phyloP scores from a whole-genome alignment of 2,888 invertebrate species.

The Coelinius sp. region DNA sequence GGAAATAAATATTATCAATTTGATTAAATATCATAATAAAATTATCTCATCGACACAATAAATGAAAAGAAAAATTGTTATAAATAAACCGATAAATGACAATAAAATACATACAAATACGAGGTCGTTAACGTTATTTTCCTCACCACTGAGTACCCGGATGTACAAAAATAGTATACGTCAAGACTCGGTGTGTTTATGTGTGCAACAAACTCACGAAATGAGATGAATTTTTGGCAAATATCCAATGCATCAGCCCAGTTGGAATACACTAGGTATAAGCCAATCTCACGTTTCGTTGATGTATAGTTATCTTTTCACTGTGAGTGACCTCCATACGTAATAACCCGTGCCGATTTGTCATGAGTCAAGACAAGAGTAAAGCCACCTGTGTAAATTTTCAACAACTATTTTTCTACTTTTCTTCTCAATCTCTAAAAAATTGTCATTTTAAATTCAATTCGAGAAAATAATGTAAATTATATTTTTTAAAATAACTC shows the following conservation, averaged over 20 bases:
- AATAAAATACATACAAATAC: constrained; percentile 14
- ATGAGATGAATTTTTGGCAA: constrained; percentile 22
- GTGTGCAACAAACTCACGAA: constrained; percentile 47
- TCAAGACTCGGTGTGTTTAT: constrained; percentile 46
- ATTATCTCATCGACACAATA: neutral
- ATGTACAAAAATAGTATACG: constrained; percentile 59
- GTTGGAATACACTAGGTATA: neutral
- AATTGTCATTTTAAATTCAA: too few relatives aligned
- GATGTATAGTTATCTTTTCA: constrained; percentile 8
- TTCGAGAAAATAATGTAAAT: too few relatives aligned
- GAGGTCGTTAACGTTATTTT: constrained; percentile 34
- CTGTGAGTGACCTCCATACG: constrained; percentile 8
- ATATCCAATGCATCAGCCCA: constrained; percentile 20
- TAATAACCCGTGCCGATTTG: constrained; percentile 9
- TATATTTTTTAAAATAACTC: neutral
- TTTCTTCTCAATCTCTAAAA: neutral
- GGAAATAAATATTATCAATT: constrained; percentile 6
- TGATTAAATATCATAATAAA: neutral
- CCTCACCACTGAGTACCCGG: constrained; percentile 54
- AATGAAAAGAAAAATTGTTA: neutral
- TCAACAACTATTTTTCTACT: neutral
- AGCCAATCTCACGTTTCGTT: constrained; percentile 16
- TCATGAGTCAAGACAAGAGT: constrained; percentile 2
- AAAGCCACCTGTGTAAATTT: constrained; percentile 51
- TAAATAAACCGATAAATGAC: neutral